phyloP scores from a whole-genome alignment of 2,797 vertebrate genomes.

The Margarornis squamiger region DNA sequence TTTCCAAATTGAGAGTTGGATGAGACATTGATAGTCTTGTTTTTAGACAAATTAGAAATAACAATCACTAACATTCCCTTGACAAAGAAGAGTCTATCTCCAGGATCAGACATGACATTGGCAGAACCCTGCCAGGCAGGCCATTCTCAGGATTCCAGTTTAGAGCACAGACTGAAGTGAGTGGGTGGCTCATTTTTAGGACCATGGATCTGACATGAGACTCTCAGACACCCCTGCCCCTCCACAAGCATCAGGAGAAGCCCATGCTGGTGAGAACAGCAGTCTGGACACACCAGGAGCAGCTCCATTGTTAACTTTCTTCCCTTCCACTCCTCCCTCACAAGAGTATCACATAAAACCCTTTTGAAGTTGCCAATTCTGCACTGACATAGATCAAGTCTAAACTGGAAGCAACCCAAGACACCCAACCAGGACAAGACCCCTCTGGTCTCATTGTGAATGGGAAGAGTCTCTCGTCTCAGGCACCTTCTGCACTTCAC shows the following conservation, averaged over 20 bases:
- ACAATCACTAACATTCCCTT: background rate
- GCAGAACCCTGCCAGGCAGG: background rate
- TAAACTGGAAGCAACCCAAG: background rate
- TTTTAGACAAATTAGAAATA: background rate
- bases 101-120: background rate
- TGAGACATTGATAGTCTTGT: background rate
- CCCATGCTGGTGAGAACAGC: background rate
- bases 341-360: background rate
- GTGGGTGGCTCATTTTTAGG: background rate
- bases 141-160: background rate
- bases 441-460: background rate
- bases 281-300: background rate
- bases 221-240: background rate
- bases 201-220: background rate
- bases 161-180: background rate
- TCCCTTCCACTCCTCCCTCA: background rate
- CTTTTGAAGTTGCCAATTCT: background rate
- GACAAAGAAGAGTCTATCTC: rapidly evolving
- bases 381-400: background rate
- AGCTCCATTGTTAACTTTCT: background rate
- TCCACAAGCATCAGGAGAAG: rapidly evolving
- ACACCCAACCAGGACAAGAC: background rate
- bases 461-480: background rate
- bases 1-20: background rate
- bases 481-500: background rate